phyloP scores from a whole-genome alignment of 2,113 vertebrate genomes.

The Scartelaos histophorus region DNA sequence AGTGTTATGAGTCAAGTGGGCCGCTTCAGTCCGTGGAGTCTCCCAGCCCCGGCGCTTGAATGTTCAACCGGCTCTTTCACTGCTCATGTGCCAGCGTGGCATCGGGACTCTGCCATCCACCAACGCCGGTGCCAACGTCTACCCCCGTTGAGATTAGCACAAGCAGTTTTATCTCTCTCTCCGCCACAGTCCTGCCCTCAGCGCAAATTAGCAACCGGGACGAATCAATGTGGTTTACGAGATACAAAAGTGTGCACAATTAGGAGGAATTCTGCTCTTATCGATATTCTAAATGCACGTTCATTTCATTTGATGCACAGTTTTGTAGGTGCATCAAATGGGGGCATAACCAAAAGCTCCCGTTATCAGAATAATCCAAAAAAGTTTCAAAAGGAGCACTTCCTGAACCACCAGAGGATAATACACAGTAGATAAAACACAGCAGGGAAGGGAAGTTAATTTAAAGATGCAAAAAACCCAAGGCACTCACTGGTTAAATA shows the following conservation, averaged over 20 bases:
- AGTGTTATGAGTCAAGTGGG: constrained; percentile 66
- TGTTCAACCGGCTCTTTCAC: constrained; percentile 56
- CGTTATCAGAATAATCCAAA: too few relatives aligned
- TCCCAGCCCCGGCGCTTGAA: constrained; percentile 51
- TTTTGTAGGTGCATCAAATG: too few relatives aligned
- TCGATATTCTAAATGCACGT: background rate
- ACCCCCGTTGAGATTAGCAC: constrained; percentile 57
- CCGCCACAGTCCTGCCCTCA: constrained; percentile 45
- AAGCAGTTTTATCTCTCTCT: constrained; percentile 62
- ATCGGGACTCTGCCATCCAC: constrained; percentile 35
- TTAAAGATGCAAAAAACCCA: too few relatives aligned
- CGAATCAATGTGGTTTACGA: constrained; percentile 24
- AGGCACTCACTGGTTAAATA: too few relatives aligned
- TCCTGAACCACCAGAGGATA: too few relatives aligned
- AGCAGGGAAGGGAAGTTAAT: too few relatives aligned
- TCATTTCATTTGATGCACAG: background rate
- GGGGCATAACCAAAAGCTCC: too few relatives aligned
- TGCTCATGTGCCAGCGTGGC: constrained; percentile 45
- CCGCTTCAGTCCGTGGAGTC: constrained; percentile 62
- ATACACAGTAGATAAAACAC: too few relatives aligned
- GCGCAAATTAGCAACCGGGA: constrained; percentile 49
- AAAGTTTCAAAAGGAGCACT: too few relatives aligned
- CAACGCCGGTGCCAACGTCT: constrained; percentile 48
- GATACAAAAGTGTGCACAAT: background rate
- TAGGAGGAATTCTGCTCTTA: background rate